A percentile compares a stretch with the other conserved stretches of the same genome.
Evolutionary conservation across 1,140 invertebrate genomes (phyloP).

Genomic region (Oryzaephilus surinamensis): DNA sequence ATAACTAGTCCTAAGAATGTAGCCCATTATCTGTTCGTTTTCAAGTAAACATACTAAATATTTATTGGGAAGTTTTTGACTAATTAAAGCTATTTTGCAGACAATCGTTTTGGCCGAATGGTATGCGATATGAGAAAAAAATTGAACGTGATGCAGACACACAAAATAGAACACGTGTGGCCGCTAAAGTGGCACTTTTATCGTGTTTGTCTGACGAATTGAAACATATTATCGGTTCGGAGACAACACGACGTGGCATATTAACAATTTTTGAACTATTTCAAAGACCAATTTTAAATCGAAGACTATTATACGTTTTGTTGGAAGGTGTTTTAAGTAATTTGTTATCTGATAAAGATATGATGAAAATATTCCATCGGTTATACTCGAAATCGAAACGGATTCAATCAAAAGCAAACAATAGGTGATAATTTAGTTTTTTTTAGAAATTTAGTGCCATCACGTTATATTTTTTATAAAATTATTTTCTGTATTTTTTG

Average conservation of each 20-base stretch:
- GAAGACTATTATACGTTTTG: conserved; percentile 76
- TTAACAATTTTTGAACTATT: conserved; percentile 82
- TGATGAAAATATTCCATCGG: conserved; percentile 51
- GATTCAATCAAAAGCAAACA: too few species aligned
- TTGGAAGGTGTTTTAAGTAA: conserved; percentile 69
- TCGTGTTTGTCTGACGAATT: conserved; percentile 77
- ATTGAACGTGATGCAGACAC: conserved; percentile 58
- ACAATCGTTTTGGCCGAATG: conserved; percentile 71
- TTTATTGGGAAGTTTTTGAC: conserved; percentile 1
- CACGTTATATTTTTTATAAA: too few species aligned
- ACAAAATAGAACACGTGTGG: conserved; percentile 69
- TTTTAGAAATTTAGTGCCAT: too few species aligned
- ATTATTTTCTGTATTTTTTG: too few species aligned
- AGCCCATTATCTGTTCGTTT: conserved; percentile 74
- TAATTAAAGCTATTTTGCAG: conserved; percentile 36
- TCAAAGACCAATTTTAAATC: conserved; percentile 76
- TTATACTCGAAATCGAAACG: conserved; percentile 48
- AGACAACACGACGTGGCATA: conserved; percentile 78
- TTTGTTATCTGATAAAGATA: conserved; percentile 64
- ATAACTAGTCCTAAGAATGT: conserved; percentile 83
- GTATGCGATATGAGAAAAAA: conserved; percentile 48
- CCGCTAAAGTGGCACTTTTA: conserved; percentile 74
- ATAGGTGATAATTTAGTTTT: too few species aligned
- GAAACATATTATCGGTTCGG: conserved; percentile 81
- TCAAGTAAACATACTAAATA: conserved; percentile 54